A percentile compares a stretch with the other conserved stretches of the same genome.
Conservation (phyloP, 2,888 invertebrate species). For the Drosophila histrio region DNA sequence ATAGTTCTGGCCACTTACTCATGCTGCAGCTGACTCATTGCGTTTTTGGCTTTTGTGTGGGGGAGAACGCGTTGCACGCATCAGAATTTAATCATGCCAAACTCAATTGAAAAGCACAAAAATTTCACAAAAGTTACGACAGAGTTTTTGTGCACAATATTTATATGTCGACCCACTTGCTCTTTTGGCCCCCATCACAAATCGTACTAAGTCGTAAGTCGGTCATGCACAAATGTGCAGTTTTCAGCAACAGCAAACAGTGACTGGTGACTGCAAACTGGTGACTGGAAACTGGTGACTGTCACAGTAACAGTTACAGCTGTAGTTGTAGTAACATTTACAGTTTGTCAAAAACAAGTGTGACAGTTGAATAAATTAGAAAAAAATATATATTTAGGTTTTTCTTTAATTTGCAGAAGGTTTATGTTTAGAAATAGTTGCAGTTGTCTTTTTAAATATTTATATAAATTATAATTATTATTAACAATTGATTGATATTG, state of each 20-base stretch:
- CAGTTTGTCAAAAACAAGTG: constrained; percentile 13
- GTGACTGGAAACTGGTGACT: background rate
- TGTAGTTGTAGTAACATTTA: constrained; percentile 15
- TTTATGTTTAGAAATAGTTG: too few relatives aligned
- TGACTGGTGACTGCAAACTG: constrained; percentile 2
- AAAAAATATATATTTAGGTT: too few relatives aligned
- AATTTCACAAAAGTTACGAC: constrained; percentile 25
- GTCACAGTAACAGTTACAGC: constrained; percentile 12
- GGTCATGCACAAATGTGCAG: constrained; percentile 36
- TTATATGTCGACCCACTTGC: constrained; percentile 46
- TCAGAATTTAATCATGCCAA: constrained; percentile 72
- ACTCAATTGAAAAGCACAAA: constrained; percentile 51
- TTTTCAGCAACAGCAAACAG: constrained; percentile 5
- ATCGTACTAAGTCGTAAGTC: constrained; percentile 25
- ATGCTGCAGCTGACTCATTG: constrained; percentile 66
- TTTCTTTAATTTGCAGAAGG: background rate
- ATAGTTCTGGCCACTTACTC: constrained; percentile 31
- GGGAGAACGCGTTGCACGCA: constrained; percentile 34
- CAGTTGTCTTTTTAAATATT: too few relatives aligned
- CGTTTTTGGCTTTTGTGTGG: constrained; percentile 19
- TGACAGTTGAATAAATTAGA: background rate
- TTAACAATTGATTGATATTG: too few relatives aligned
- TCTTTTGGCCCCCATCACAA: background rate
- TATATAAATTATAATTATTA: too few relatives aligned
- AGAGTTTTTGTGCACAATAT: constrained; percentile 12